These are phyloP conservation scores for Protophormia terraenovae DNA, from an alignment of 2,888 invertebrate genomes.

Conservation along the genomic window DNA sequence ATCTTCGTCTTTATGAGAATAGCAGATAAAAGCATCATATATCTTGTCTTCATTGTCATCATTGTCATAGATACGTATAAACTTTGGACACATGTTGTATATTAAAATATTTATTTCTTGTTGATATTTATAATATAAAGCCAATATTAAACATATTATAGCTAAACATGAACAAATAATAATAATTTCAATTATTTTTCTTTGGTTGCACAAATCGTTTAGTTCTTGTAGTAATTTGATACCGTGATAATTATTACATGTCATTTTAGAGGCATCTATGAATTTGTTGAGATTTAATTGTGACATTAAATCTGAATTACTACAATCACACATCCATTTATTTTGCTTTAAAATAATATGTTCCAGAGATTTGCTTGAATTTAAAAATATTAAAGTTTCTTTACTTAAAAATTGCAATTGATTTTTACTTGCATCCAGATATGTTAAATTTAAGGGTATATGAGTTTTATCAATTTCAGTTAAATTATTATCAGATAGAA, in stretches of 20 bases:
- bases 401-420: slow-evolving; percentile 82
- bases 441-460: slow-evolving; percentile 81
- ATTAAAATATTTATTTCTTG: slow-evolving; percentile 86
- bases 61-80: slow-evolving; percentile 86
- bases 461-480: slow-evolving; percentile 77
- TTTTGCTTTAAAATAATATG: slow-evolving; percentile 85
- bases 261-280: slow-evolving; percentile 76
- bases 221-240: slow-evolving; percentile 64
- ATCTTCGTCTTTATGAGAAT: slow-evolving; percentile 88
- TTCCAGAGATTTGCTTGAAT: slow-evolving; percentile 80
- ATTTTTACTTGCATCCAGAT: slow-evolving; percentile 84
- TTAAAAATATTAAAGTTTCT: slow-evolving; percentile 79
- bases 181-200: slow-evolving; percentile 75
- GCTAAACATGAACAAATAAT: slow-evolving; percentile 78
- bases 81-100: slow-evolving; percentile 84
- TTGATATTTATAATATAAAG: slow-evolving; percentile 82
- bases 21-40: slow-evolving; percentile 91
- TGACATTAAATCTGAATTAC: slow-evolving; percentile 83
- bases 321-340: slow-evolving; percentile 87
- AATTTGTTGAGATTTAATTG: slow-evolving; percentile 82
- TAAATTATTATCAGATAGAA: slow-evolving; percentile 82
- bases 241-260: slow-evolving; percentile 70
- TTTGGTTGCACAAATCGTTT: slow-evolving; percentile 81
- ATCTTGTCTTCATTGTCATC: slow-evolving; percentile 83
- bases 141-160: slow-evolving; percentile 59